Percentiles rank a stretch among this genome's conserved stretches.
phyloP scores from a whole-genome alignment of 2,113 vertebrate species.

The Tachuris rubrigastra region DNA sequence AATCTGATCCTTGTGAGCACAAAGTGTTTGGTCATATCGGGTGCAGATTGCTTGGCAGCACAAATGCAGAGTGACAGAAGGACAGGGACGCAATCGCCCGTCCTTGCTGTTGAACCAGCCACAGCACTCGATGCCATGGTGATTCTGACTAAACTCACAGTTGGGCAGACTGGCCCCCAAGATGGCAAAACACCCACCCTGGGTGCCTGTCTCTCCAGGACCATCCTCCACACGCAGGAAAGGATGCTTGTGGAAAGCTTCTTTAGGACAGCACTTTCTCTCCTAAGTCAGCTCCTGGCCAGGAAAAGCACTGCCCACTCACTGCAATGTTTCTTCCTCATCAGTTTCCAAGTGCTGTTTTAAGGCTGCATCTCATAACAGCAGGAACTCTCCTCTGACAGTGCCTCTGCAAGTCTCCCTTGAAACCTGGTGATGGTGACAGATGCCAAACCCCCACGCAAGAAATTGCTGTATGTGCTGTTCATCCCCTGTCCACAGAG shows the following conservation, averaged over 20 bases:
- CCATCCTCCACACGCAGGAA: not conserved
- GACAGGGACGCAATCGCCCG: not conserved
- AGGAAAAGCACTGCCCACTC: not conserved
- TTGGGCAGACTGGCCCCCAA: not conserved
- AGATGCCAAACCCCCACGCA: accelerated
- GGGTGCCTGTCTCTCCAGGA: not conserved
- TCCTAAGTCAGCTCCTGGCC: not conserved
- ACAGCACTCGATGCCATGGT: accelerated
- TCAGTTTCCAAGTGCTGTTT: not conserved
- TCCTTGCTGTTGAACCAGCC: not conserved
- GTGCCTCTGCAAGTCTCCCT: not conserved
- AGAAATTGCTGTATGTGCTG: not conserved
- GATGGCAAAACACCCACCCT: not conserved
- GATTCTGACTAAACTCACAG: not conserved
- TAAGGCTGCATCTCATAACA: not conserved
- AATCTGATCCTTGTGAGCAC: not conserved
- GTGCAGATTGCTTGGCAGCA: not conserved
- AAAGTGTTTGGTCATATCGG: not conserved
- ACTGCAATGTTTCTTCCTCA: not conserved
- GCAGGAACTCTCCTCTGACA: not conserved
- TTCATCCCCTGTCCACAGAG: not conserved
- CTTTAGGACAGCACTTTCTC: not conserved
- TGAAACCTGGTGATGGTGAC: not conserved
- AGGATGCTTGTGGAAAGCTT: not conserved
- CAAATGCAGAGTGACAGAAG: not conserved